Conservation (phyloP, 2,797 vertebrate species). For the Xerus rutilus region DNA sequence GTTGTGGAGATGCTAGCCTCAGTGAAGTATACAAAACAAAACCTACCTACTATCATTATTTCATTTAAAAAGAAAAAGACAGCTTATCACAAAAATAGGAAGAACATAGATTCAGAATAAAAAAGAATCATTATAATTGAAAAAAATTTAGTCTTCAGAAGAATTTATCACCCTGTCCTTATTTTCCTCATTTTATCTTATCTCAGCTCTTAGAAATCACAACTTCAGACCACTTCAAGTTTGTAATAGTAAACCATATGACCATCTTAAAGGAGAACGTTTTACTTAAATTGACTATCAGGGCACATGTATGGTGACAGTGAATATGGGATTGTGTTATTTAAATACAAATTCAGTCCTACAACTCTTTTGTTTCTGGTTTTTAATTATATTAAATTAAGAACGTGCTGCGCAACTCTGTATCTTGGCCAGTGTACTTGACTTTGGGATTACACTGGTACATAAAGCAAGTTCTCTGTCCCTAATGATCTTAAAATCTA, state of each 20-base stretch:
- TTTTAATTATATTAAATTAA: neutral
- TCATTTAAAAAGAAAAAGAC: slow-evolving; percentile 9
- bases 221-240: neutral
- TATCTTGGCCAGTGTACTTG: neutral
- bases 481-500: neutral
- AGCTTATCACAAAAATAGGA: neutral
- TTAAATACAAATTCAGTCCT: neutral
- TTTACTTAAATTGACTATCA: neutral
- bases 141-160: neutral
- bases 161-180: neutral
- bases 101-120: neutral
- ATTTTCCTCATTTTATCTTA: neutral
- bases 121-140: neutral
- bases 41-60: neutral
- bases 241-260: neutral
- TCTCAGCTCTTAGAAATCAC: neutral
- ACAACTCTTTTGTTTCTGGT: neutral
- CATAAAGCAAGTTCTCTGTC: neutral
- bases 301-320: neutral
- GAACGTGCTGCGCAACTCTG: neutral
- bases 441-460: neutral
- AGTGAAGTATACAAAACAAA: neutral
- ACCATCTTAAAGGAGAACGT: neutral
- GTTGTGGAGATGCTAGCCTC: neutral
- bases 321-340: neutral